Conservation (phyloP, 2,113 vertebrate genomes). For the Desmodus rotundus region DNA sequence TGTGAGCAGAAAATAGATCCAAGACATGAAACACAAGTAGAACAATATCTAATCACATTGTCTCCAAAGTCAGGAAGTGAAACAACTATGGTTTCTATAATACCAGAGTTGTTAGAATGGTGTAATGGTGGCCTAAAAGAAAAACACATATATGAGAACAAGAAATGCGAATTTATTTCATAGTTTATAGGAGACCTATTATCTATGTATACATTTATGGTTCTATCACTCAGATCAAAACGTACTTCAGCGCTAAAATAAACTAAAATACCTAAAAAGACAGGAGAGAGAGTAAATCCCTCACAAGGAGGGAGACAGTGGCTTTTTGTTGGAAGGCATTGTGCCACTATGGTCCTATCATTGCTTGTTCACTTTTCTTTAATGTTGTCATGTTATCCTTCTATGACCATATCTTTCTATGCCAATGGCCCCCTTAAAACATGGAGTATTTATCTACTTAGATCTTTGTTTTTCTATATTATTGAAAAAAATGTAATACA, state of each 20-base stretch:
- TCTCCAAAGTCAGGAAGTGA: background rate
- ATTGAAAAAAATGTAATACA: background rate
- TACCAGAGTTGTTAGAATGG: background rate
- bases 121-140: background rate
- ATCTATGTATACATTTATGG: background rate
- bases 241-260: background rate
- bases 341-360: too few species aligned
- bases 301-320: background rate
- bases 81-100: background rate
- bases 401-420: background rate
- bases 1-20: background rate
- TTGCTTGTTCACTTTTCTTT: background rate
- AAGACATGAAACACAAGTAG: background rate
- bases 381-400: background rate
- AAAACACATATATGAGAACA: background rate
- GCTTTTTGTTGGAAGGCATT: background rate
- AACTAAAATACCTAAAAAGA: background rate
- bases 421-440: background rate
- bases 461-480: background rate
- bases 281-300: background rate
- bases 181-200: background rate
- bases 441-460: background rate
- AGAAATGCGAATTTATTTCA: background rate
- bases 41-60: background rate
- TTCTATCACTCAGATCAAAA: conserved; percentile 12